Base-by-base conservation (phyloP, 2,113 vertebrate genomes). In the Ondatra zibethicus region DNA sequence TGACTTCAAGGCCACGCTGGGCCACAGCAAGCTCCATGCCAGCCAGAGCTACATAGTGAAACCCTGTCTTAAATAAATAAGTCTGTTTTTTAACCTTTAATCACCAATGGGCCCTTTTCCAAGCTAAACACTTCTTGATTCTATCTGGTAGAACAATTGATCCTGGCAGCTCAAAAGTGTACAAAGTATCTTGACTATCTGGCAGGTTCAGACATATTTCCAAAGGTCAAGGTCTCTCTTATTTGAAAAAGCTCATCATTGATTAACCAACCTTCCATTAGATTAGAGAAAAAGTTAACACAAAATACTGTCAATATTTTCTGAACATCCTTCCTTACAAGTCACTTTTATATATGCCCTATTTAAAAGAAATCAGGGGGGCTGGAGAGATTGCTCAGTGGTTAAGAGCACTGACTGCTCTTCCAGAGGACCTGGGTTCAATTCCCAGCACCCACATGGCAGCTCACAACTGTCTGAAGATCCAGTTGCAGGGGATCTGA, bases 201-300 rank as follows among this genome's bases (percentile, higher is more conserved):
- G 47, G 52, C 13, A 86, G 33, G 75, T 89, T 23, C 55, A 92
- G 73, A 68, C 5, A 72, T 36, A 47, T 90, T 90, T 36, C 50
- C 25, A 50, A 72, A 95, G n/a, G 76, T 85, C 91, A 94, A 42
- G 89, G 85, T 42, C 21, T 29, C 25, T 65, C 68, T 75, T 77
- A 45, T 73, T 94, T 90, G 72, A 68, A 93, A 96, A 95, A 96
- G 68, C 19, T 88, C 31, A 63, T 73, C 33, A 91, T 31, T 77
- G 33, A 92, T 96, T 78, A 96, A 39, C 39, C 66, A 97, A 93
- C 52, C 94, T 81, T 94, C 82, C 11, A 85, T 39, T 7, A 70
- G 33, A 76, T 87, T 92, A 93, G 45, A 11, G 45, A 42, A 91
- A 89, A 61, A 87, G 55, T 81, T 76, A 92, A 68, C 58, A 85